phyloP scores from a whole-genome alignment of 1,140 invertebrate genomes.

The Aplysia californica region DNA sequence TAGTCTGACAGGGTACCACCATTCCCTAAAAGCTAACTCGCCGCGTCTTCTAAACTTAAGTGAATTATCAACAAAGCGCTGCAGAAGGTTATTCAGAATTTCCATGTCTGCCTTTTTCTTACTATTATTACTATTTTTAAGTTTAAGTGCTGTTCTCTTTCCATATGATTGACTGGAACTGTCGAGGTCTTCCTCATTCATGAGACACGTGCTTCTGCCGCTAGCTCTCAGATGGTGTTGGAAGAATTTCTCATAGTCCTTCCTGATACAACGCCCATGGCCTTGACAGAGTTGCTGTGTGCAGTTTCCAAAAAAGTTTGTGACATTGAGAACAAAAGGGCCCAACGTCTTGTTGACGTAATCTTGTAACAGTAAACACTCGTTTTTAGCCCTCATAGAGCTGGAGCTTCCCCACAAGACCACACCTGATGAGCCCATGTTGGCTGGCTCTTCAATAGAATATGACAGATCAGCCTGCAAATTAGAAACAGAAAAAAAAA shows the following conservation, averaged over 20 bases:
- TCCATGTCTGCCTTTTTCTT: too few relatives aligned
- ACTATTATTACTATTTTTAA: too few relatives aligned
- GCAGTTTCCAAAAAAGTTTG: conserved; percentile 32
- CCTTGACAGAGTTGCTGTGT: conserved; percentile 18
- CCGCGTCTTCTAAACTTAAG: too few relatives aligned
- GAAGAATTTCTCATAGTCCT: conserved; percentile 19
- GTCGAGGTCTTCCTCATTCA: neutral
- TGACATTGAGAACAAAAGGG: conserved; percentile 33
- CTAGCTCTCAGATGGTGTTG: conserved; percentile 18
- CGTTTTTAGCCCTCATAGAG: conserved; percentile 18
- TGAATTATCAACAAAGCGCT: too few relatives aligned
- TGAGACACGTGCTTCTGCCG: neutral
- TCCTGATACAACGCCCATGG: conserved; percentile 38
- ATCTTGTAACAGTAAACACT: conserved; percentile 31
- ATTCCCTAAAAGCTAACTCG: neutral
- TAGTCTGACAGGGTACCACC: too few relatives aligned
- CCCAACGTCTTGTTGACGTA: conserved; percentile 36
- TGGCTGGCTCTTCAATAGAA: conserved; percentile 30
- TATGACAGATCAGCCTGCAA: conserved; percentile 31
- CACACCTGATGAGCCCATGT: conserved; percentile 37
- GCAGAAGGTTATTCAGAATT: too few relatives aligned
- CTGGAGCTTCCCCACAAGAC: conserved; percentile 39
- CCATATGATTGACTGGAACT: neutral
- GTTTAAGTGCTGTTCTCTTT: neutral
- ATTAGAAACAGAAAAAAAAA: neutral